phyloP scores from a whole-genome alignment of 2,888 invertebrate genomes.

The Elgonia sp. region DNA sequence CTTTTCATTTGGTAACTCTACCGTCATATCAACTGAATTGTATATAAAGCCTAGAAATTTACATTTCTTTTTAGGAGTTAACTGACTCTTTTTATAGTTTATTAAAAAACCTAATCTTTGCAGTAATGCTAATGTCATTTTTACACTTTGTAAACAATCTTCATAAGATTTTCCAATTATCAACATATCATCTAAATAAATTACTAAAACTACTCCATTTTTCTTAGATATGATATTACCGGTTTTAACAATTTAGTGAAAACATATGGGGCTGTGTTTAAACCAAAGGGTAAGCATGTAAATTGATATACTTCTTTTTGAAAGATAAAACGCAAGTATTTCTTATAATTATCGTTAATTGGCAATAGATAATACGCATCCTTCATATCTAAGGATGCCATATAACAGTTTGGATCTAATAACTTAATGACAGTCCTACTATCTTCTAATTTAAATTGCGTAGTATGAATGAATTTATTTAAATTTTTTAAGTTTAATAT shows the following conservation, averaged over 20 bases:
- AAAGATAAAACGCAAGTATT: conserved; percentile 24
- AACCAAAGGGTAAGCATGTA: conserved; percentile 15
- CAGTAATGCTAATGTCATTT: neutral
- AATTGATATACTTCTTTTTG: neutral
- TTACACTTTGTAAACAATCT: neutral
- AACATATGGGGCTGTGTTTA: neutral
- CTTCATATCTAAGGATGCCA: conserved; percentile 54
- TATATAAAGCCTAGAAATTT: conserved; percentile 42
- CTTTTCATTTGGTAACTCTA: conserved; percentile 23
- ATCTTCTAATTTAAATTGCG: conserved; percentile 72
- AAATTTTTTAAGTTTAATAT: conserved; percentile 50
- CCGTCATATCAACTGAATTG: conserved; percentile 36
- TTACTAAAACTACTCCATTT: neutral
- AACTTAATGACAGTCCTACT: conserved; percentile 45
- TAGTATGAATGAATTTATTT: conserved; percentile 56
- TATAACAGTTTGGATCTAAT: conserved; percentile 38
- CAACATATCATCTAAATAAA: conserved; percentile 2
- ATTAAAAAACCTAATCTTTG: conserved; percentile 5
- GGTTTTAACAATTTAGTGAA: neutral
- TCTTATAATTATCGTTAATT: neutral
- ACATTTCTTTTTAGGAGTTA: neutral
- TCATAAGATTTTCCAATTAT: neutral
- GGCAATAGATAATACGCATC: conserved; percentile 23
- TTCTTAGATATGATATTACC: neutral
- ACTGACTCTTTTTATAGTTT: conserved; percentile 12